These are phyloP conservation scores for Harmothoe impar DNA, from an alignment of 2,888 invertebrate species.

Conservation along the genomic window DNA sequence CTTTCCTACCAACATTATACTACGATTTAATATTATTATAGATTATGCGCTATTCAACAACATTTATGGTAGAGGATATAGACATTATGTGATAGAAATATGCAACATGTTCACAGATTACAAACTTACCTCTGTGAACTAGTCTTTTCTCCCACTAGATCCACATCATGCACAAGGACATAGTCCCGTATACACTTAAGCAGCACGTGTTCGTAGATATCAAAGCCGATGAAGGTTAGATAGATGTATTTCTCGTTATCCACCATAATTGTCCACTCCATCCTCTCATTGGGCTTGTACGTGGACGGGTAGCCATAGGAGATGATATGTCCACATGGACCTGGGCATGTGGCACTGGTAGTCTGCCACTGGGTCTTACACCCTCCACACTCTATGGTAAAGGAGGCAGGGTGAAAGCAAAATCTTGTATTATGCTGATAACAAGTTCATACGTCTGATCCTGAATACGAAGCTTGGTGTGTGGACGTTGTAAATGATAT, in stretches of 20 bases:
- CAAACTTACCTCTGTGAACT: slow-evolving; percentile 28
- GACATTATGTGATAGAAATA: too few species aligned
- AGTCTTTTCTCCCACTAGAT: slow-evolving; percentile 9
- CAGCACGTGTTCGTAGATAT: slow-evolving; percentile 19
- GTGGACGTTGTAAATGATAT: neutral
- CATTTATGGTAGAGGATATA: too few species aligned
- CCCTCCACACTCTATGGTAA: slow-evolving; percentile 13
- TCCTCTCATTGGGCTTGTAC: slow-evolving; percentile 42
- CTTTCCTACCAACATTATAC: too few species aligned
- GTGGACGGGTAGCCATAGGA: slow-evolving; percentile 56
- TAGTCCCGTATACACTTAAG: slow-evolving; percentile 8
- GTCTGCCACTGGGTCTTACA: slow-evolving; percentile 1
- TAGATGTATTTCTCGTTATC: slow-evolving; percentile 33
- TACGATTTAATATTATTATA: too few species aligned
- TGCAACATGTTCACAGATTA: too few species aligned
- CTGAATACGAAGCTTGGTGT: too few species aligned
- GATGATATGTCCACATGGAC: slow-evolving; percentile 57
- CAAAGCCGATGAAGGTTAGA: slow-evolving; percentile 2
- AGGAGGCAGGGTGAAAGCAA: too few species aligned
- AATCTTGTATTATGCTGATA: too few species aligned
- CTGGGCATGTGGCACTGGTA: neutral
- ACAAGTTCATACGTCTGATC: too few species aligned
- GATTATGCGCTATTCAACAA: too few species aligned
- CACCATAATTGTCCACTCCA: slow-evolving; percentile 30
- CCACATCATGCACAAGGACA: slow-evolving; percentile 43